Conservation (phyloP, 2,797 vertebrate genomes). For the Alauda arvensis region DNA sequence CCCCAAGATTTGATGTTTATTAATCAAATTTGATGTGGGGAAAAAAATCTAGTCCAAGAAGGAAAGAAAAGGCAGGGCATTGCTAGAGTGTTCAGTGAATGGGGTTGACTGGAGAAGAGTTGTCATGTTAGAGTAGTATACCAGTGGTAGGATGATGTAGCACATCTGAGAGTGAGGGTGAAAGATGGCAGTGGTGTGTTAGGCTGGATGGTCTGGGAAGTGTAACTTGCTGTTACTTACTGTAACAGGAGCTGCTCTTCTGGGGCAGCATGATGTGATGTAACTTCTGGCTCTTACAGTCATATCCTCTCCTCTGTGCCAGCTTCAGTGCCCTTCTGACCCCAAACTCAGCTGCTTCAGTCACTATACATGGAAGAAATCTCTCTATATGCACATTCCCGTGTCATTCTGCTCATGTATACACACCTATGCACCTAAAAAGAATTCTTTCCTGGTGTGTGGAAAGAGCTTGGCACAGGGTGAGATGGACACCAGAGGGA, state of each 20-base stretch:
- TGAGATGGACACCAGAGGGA: constrained; percentile 15
- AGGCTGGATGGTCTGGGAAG: neutral
- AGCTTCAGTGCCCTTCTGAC: neutral
- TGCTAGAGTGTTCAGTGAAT: neutral
- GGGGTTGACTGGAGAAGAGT: neutral
- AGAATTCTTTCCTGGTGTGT: neutral
- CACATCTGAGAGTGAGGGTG: neutral
- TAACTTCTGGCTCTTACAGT: neutral
- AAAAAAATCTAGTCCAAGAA: neutral
- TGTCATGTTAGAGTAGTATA: neutral
- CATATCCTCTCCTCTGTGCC: neutral
- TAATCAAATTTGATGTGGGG: neutral
- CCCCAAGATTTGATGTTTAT: neutral
- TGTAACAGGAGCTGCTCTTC: neutral
- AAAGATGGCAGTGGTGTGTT: neutral
- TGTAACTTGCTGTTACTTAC: neutral
- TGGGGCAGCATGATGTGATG: neutral
- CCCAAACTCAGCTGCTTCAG: neutral
- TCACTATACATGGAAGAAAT: neutral
- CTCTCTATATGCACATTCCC: neutral
- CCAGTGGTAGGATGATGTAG: neutral
- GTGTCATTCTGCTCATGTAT: neutral
- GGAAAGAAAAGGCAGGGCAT: neutral
- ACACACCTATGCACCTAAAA: neutral
- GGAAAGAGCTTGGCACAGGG: neutral